Evolutionary conservation across 2,113 vertebrate species (phyloP).

Genomic region (Corvus hawaiiensis): DNA sequence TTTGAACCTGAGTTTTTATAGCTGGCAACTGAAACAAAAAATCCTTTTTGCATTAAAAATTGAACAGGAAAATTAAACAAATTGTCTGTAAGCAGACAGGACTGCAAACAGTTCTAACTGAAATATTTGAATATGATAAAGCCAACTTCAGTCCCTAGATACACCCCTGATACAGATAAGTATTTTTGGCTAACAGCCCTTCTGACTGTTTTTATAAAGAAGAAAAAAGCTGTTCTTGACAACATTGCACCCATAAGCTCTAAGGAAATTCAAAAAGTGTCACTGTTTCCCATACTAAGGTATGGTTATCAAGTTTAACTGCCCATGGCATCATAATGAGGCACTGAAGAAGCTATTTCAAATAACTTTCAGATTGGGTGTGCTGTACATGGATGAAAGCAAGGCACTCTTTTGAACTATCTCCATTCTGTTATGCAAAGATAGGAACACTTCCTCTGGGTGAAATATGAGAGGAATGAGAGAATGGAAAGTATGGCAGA

Average conservation of each 20-base stretch:
- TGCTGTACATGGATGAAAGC: background rate
- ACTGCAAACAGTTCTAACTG: background rate
- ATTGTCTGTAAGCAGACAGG: background rate
- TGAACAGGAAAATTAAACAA: background rate
- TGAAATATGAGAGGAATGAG: background rate
- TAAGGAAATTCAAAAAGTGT: background rate
- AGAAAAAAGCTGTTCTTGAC: background rate
- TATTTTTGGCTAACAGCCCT: background rate
- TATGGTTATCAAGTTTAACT: background rate
- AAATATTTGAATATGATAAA: background rate
- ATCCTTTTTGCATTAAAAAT: background rate
- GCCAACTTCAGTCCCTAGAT: background rate
- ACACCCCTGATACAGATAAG: background rate
- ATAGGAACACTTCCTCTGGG: constrained; percentile 3
- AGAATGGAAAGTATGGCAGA: background rate
- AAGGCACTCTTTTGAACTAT: background rate
- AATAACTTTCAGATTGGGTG: background rate
- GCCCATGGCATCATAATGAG: background rate
- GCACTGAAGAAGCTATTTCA: background rate
- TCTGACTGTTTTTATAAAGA: background rate
- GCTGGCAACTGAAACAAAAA: background rate
- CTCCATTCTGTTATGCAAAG: background rate
- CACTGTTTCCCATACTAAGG: background rate
- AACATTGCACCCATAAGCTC: background rate
- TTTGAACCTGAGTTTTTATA: background rate